Conservation (phyloP, 2,888 invertebrate genomes). For the Leptothorax acervorum region DNA sequence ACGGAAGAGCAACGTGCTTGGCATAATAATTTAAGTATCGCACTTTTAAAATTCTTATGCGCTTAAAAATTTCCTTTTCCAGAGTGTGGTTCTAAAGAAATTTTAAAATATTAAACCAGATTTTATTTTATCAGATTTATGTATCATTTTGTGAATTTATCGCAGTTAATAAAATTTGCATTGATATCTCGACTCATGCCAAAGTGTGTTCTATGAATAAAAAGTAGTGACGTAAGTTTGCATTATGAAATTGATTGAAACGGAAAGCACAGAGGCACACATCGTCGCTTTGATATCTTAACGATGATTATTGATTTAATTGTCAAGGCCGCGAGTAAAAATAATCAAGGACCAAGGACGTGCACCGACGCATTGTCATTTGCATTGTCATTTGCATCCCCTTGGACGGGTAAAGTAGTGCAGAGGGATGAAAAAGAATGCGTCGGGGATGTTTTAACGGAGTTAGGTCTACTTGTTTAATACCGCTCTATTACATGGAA, state of each 20-base stretch:
- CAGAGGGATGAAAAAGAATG: neutral
- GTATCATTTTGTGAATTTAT: neutral
- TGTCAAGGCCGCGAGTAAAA: neutral
- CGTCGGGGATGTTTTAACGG: constrained; percentile 61
- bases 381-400: neutral
- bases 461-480: constrained; percentile 79
- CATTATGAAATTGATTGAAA: neutral
- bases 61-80: neutral
- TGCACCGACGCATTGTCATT: neutral
- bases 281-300: neutral
- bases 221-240: neutral
- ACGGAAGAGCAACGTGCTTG: constrained; percentile 1
- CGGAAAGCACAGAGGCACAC: neutral
- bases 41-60: neutral
- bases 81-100: neutral
- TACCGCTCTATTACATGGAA: constrained; percentile 80
- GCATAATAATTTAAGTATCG: constrained; percentile 2
- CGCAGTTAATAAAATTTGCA: constrained; percentile 16
- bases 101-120: neutral
- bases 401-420: neutral
- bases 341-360: neutral
- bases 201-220: neutral
- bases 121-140: neutral
- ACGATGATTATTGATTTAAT: constrained; percentile 9
- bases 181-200: neutral